Conservation (phyloP, 2,797 vertebrate genomes). For the Coendou prehensilis region DNA sequence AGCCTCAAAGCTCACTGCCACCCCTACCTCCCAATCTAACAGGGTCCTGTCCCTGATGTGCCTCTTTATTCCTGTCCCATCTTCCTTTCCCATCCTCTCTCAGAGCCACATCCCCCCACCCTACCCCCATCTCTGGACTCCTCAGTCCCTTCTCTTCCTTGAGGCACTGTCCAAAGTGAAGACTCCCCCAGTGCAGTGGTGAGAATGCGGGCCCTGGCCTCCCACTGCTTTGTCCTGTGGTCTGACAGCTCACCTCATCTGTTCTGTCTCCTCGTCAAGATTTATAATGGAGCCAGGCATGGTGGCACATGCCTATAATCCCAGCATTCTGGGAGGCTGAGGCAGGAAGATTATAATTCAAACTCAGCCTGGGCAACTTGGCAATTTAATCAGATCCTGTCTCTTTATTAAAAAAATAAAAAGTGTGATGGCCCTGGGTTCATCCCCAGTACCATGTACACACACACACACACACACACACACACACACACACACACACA, state of each 20-base stretch:
- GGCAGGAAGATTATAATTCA: neutral
- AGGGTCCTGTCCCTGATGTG: neutral
- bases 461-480: neutral
- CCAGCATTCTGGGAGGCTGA: neutral
- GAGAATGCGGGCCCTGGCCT: neutral
- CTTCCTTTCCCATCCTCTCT: neutral
- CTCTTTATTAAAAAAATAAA: neutral
- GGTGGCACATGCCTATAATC: neutral
- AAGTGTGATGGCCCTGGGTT: neutral
- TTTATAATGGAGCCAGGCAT: neutral
- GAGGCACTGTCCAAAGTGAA: neutral
- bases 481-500: neutral
- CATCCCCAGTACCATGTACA: neutral
- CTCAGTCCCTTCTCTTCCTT: neutral
- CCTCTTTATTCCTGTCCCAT: neutral
- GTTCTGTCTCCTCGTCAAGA: conserved; percentile 66
- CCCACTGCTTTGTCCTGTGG: conserved; percentile 24
- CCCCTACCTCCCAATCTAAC: neutral
- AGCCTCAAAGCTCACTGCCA: neutral
- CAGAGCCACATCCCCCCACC: neutral
- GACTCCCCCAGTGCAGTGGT: neutral
- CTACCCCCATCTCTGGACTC: neutral
- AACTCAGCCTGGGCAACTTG: neutral
- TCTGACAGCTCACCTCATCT: conserved; percentile 68
- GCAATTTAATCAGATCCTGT: neutral